phyloP scores from a whole-genome alignment of 2,113 vertebrate genomes.

The Actenoides lindsayi region DNA sequence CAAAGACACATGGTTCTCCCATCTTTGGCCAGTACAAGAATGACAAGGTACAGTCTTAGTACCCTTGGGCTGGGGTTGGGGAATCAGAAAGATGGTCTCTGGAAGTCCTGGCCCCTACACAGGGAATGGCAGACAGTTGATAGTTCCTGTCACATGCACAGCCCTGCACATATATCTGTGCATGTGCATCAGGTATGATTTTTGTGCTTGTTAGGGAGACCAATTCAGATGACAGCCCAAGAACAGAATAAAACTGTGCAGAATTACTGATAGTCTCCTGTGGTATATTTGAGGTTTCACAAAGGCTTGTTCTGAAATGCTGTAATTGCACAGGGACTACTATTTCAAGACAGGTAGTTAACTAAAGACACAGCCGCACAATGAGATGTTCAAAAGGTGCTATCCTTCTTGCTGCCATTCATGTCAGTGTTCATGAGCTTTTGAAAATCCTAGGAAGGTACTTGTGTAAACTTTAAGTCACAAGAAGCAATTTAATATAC shows the following conservation, averaged over 20 bases:
- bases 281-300: background rate
- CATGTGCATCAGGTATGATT: background rate
- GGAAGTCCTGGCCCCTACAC: background rate
- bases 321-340: background rate
- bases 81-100: background rate
- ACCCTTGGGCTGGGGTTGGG: background rate
- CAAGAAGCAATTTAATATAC: too few relatives aligned
- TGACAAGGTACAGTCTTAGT: background rate
- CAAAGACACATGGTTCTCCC: background rate
- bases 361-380: background rate
- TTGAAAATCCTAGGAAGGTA: background rate
- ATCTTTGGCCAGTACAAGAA: background rate
- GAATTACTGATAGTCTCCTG: background rate
- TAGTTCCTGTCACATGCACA: background rate
- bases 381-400: background rate
- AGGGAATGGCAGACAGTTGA: background rate
- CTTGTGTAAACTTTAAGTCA: too few relatives aligned
- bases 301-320: background rate
- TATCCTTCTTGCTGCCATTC: background rate
- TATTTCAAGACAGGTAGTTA: background rate
- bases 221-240: background rate
- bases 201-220: background rate
- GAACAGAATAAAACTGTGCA: background rate
- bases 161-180: background rate
- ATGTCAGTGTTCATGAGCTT: background rate